Evolutionary conservation across 30 jellyfish, hydroid and myxozoan species (phyloP), one percentile per base, ranked within the genome.

Genomic region (Haliclystus octoradiatus): DNA sequence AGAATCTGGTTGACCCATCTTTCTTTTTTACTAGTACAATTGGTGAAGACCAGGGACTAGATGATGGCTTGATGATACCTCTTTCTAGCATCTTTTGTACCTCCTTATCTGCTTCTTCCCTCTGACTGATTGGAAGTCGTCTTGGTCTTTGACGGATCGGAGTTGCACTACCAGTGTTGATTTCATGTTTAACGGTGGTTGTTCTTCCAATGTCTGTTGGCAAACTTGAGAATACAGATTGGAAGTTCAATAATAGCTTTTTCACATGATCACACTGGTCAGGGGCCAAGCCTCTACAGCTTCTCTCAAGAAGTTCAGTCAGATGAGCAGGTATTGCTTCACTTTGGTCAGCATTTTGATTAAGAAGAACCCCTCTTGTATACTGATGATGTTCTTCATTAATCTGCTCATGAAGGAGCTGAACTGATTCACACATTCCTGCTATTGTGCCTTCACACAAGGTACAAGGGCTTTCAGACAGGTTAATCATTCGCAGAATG

Each of bases 91-190:
- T 71, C 33, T 63, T 75, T 29, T 26, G 1, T 9, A 64, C 85
- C 53, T 80, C 71, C 0, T 28, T 14, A 7, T 65, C 57, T 1
- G 77, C 40, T 31, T 79, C 93, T 1, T 63, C 79, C 34, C 84
- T 57, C 28, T 64, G 71, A 29, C 77, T 72, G 68, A 0, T 49
- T 2, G 93, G 85, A 22, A 79, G 63, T 14, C 86, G 34, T 2
- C 74, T 24, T 14, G 93, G 84, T 40, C 90, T 31, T 33, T 73
- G 94, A 26, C 72, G 31, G 31, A 74, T 61, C 9, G 90, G 78
- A 27, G 60, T 29, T n/a, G 84, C 70, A 57, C 30, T 26, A 52
- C 84, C 93, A 46, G 85, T 79, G 24, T 65, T 79, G 27, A 71
- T 79, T 2, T 53, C 31, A 33, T 79, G 93, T 2, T 34, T 51